A percentile compares a stretch with the other conserved stretches of the same genome.
Evolutionary conservation across 2,797 vertebrate species (phyloP).

Genomic region (Kryptolebias ocellatus): DNA sequence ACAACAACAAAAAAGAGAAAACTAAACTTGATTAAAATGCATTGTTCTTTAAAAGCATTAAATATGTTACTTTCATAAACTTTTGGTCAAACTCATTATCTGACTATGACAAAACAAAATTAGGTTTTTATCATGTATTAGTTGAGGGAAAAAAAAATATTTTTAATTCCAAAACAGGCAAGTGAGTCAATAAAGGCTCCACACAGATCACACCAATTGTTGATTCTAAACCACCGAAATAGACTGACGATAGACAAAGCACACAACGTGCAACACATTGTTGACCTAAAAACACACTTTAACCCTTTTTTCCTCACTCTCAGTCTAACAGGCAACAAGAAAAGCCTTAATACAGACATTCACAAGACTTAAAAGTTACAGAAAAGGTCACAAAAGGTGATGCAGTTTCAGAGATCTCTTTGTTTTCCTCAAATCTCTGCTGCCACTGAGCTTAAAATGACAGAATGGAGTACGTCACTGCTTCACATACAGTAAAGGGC

Average conservation of each 20-base stretch:
- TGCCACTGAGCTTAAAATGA: conserved; percentile 34
- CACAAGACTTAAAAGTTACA: conserved; percentile 29
- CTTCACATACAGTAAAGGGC: conserved; percentile 29
- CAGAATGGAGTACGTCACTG: conserved; percentile 29
- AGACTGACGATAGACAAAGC: conserved; percentile 58
- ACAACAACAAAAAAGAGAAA: too few species aligned
- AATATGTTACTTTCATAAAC: too few species aligned
- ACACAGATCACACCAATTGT: conserved; percentile 64
- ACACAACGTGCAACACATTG: conserved; percentile 48
- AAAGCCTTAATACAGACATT: conserved; percentile 22
- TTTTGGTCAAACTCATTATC: too few species aligned
- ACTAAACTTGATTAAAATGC: too few species aligned
- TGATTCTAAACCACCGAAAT: conserved; percentile 66
- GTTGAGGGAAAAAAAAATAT: too few species aligned
- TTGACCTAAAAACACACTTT: conserved; percentile 17
- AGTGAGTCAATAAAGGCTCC: conserved; percentile 44
- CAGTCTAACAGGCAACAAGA: conserved; percentile 4
- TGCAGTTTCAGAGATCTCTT: conserved; percentile 25
- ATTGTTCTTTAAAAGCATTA: too few species aligned
- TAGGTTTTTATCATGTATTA: too few species aligned
- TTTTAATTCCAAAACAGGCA: conserved; percentile 9
- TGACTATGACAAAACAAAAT: too few species aligned
- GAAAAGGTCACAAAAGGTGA: conserved; percentile 34
- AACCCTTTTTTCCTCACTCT: background rate
- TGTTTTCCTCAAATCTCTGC: conserved; percentile 44